Conservation (phyloP, 2,113 vertebrate species). For the Phyllopteryx taeniolatus region DNA sequence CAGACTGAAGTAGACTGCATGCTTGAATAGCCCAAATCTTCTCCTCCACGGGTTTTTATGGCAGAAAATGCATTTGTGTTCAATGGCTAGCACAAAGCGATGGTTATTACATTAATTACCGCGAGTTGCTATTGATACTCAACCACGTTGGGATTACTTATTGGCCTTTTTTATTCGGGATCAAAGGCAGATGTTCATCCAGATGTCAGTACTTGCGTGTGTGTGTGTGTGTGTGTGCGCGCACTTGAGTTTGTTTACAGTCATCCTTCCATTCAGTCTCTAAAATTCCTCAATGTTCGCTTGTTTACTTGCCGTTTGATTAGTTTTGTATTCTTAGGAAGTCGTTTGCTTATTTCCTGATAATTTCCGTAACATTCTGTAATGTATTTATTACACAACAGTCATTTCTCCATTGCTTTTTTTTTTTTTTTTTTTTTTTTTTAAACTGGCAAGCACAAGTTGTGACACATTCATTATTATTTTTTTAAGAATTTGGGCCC, state of each 20-base stretch:
- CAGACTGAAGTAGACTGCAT: slow-evolving; percentile 25
- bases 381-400: background rate
- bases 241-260: background rate
- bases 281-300: background rate
- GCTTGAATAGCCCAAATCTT: slow-evolving; percentile 23
- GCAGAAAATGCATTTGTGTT: background rate
- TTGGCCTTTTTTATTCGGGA: slow-evolving; percentile 5
- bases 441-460: background rate
- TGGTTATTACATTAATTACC: background rate
- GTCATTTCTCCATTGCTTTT: background rate
- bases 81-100: background rate
- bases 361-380: background rate
- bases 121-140: background rate
- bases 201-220: slow-evolving; percentile 25
- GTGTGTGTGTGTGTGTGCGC: slow-evolving; percentile 9
- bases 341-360: background rate
- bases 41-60: background rate
- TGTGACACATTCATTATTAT: too few species aligned
- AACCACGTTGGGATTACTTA: slow-evolving; percentile 7
- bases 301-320: background rate
- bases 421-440: background rate
- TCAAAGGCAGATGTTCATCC: slow-evolving; percentile 27
- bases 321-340: background rate
- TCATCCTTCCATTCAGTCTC: background rate
- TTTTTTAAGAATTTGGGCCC: too few species aligned